Base-by-base conservation (phyloP, 2,797 vertebrate genomes). In the Mormyrus proboscirostris region DNA sequence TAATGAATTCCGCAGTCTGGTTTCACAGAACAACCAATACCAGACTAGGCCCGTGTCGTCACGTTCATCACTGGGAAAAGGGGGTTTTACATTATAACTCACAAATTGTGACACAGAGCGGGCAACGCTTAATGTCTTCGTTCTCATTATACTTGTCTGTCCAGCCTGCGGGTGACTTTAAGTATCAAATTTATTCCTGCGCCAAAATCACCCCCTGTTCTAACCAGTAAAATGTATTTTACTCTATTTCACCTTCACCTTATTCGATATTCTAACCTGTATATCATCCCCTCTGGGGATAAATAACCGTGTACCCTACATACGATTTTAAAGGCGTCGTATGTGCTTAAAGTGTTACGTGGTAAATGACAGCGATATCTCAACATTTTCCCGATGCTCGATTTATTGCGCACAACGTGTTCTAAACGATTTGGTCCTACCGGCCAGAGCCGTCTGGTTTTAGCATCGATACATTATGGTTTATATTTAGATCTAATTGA, bases 151-250 rank as follows among this genome's bases (percentile, higher is more conserved):
- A 50, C 83, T 85, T 51, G 83, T 85, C 83, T 85, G 49, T 50
- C 16, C 83, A 51, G n/a, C 44, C 22, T 25, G 47, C 22, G 41
- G 86, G 29, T 87, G 14, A 87, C 85, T 87, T 41, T 57, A 57
- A 86, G 47, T 89, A 44, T 59, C 44, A 85, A 65, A 85, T 89
- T 29, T 89, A 82, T 89, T 89, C 55, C 57, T 57, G 41, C 59
- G 79, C 88, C 59, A 83, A 69, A 57, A 86, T 59, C 41, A 84
- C 88, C 16, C 87, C 76, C 65, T 83, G 55, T 10, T 79, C 41
- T 47, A 82, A 47, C 53, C 53, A 38, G 82, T 89, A 69, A 89
- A 85, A 85, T 47, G 25, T 86, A 51, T 89, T 65, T 89, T 47
- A 85, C 53, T 29, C 44, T 16, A 57, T 89, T 82, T 89, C 59